A percentile compares a stretch with the other conserved stretches of the same genome.
Evolutionary conservation across 2,797 vertebrate genomes (phyloP).

Genomic region (Semaprochilodus insignis): DNA sequence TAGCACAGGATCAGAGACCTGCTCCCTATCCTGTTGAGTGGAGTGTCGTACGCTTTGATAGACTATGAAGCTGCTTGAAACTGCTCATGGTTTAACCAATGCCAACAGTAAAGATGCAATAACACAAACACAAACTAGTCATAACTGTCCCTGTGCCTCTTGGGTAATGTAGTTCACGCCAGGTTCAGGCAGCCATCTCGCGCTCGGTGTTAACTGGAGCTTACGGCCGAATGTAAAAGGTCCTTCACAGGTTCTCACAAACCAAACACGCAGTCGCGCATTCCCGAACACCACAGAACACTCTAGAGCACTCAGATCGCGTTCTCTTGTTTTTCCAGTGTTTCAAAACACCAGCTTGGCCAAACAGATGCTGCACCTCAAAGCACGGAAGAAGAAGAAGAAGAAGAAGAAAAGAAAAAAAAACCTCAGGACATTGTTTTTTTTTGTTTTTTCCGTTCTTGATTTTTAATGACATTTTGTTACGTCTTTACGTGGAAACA

Average conservation of each 20-base stretch:
- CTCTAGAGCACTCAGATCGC: slow-evolving; percentile 22
- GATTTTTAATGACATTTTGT: slow-evolving; percentile 30
- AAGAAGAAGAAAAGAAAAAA: background rate
- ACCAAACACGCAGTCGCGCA: background rate
- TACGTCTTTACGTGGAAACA: slow-evolving; percentile 36
- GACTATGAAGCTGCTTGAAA: slow-evolving; percentile 39
- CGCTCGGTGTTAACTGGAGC: slow-evolving; percentile 34
- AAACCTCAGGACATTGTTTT: slow-evolving; percentile 59
- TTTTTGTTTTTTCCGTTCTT: slow-evolving; percentile 30
- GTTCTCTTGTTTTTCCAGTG: slow-evolving; percentile 42
- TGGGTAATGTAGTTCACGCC: slow-evolving; percentile 45
- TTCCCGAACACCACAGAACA: background rate
- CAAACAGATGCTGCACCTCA: slow-evolving; percentile 59
- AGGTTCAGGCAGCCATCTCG: slow-evolving; percentile 36
- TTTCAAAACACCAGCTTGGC: slow-evolving; percentile 59
- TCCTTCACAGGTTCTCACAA: slow-evolving; percentile 30
- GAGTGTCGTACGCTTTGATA: slow-evolving; percentile 11
- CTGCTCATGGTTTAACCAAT: slow-evolving; percentile 33
- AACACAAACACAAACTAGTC: slow-evolving; percentile 36
- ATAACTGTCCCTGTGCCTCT: slow-evolving; percentile 38
- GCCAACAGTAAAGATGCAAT: slow-evolving; percentile 42
- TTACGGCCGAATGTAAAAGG: slow-evolving; percentile 19
- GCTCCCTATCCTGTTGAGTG: slow-evolving; percentile 14
- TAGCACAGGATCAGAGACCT: slow-evolving; percentile 52
- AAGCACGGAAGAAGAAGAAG: slow-evolving; percentile 31